phyloP scores from a whole-genome alignment of 2,113 vertebrate genomes.

The Oreotrochilus melanogaster region DNA sequence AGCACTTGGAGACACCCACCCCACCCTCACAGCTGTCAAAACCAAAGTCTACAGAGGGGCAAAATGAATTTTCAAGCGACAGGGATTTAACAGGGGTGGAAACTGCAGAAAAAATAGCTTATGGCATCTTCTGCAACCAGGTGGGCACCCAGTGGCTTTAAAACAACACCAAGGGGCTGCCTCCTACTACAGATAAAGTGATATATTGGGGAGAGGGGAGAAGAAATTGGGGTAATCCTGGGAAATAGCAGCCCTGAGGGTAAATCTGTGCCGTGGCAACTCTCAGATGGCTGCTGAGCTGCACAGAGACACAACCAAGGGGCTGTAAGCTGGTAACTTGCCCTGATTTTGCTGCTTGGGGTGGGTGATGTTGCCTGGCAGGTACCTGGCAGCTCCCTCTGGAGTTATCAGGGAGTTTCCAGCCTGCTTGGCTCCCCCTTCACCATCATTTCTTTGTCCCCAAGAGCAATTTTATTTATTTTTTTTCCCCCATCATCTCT shows the following conservation, averaged over 20 bases:
- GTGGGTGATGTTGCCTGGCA: not conserved
- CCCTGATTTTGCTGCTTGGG: not conserved
- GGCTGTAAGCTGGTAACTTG: not conserved
- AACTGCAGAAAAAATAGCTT: accelerated
- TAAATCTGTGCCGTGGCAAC: not conserved
- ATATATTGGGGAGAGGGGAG: not conserved
- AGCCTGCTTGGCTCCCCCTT: not conserved
- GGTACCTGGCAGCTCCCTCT: not conserved
- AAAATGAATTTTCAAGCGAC: not conserved
- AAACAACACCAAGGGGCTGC: not conserved
- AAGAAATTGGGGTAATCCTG: not conserved
- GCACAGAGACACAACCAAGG: accelerated
- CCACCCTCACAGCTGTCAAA: not conserved
- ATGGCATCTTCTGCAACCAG: not conserved
- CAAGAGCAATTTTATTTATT: not conserved
- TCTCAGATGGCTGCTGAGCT: not conserved
- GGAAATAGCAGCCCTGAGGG: too few species aligned
- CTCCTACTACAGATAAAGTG: not conserved
- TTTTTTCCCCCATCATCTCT: not conserved
- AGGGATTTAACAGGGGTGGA: accelerated
- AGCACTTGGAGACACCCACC: not conserved
- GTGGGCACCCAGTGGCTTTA: not conserved
- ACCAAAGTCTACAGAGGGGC: not conserved
- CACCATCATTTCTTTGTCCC: not conserved
- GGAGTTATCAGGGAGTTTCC: not conserved